Base-by-base conservation (phyloP, 2,113 vertebrate genomes). In the Chamaea fasciata region DNA sequence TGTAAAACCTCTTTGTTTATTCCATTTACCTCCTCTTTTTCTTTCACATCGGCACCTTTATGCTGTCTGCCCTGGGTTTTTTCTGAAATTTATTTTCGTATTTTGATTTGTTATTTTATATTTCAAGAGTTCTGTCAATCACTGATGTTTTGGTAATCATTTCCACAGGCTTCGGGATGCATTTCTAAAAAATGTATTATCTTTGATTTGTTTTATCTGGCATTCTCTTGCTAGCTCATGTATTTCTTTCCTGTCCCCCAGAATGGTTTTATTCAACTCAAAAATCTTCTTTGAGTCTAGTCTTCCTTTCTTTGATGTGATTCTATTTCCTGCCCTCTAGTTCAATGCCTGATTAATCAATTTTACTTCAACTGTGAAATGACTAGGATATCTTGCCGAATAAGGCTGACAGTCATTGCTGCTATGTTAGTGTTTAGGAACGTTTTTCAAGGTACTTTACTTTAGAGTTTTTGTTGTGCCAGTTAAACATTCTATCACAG, bases 371-470 rank as follows among this genome's bases (percentile, higher is more conserved):
- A 13, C 42, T 46, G 56, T 77, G 85, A 92, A 91, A 70, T 89
- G n/a, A 57, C 55, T 83, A 77, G 90, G 20, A 22, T 95, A 59
- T 23, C 24, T 92, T 89, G 59, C 60, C 93, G 93, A 81, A 57
- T 73, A 53, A 75, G 76, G 44, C 60, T 91, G 50, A 87, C 33
- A 62, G 24, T 44, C 62, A 28, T 74, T 96, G 83, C 79, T 83
- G 27, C 46, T 71, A 65, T 46, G 13, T 70, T 92, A 91, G 65
- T 27, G 31, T 91, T 59, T 52, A 87, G 33, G 22, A 83, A 60
- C 46, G 53, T 93, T 39, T 62, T 75, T 67, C 22, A 78, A 83
- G 73, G 52, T 96, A 53, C 93, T 95, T 91, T 90, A 87, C 71
- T 70, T 80, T 13, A 33, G 21, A 86, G 17, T 27, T 92, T 94